These are phyloP conservation scores for Lutra lutra DNA, from an alignment of 2,797 vertebrate species.

Conservation along the genomic window DNA sequence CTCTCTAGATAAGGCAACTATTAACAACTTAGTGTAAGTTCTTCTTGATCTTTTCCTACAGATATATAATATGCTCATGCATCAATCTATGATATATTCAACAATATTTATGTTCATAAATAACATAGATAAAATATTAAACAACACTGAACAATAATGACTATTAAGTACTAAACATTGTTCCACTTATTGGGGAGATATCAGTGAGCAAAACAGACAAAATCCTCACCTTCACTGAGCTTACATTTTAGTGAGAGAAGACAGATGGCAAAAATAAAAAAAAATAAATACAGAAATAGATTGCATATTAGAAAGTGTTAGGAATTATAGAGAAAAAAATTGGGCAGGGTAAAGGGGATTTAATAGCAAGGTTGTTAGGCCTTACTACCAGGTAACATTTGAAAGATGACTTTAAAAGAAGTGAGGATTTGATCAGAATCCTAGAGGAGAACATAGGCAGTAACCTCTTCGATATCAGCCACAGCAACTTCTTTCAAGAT, in stretches of 20 bases:
- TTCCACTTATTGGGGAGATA: neutral
- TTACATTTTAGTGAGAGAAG: neutral
- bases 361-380: neutral
- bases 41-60: neutral
- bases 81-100: conserved; percentile 1
- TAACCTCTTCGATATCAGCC: no score
- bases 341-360: neutral
- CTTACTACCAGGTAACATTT: neutral
- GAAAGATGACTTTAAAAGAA: neutral
- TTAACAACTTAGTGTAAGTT: neutral
- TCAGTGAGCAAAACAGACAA: conserved; percentile 17
- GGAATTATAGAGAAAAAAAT: neutral
- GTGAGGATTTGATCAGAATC: neutral
- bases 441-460: no score
- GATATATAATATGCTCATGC: neutral
- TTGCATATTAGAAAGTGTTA: neutral
- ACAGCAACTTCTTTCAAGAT: no score
- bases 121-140: neutral
- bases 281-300: neutral
- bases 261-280: neutral
- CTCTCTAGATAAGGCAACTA: neutral
- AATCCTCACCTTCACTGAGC: neutral
- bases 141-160: neutral
- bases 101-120: neutral
- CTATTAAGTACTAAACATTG: neutral